Conservation (phyloP, 2,113 vertebrate species). For the Otis tarda region DNA sequence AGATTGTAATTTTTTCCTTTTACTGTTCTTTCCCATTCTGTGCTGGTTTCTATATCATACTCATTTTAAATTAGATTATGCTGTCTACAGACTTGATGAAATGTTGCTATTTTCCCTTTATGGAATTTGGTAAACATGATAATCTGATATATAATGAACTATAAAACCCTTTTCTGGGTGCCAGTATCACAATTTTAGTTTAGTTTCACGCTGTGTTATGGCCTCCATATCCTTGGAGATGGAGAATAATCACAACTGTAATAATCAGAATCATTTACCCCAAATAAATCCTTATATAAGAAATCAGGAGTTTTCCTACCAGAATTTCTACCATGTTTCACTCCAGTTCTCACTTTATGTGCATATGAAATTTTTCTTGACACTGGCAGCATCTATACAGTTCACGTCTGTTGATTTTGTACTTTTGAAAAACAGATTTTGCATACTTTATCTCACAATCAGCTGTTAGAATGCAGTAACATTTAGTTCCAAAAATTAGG, state of each 20-base stretch:
- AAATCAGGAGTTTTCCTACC: neutral
- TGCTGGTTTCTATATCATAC: neutral
- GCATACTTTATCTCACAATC: neutral
- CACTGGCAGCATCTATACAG: neutral
- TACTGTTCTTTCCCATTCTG: neutral
- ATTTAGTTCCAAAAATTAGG: neutral
- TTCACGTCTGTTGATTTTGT: neutral
- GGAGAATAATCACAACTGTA: neutral
- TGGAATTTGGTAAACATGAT: neutral
- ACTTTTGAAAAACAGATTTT: neutral
- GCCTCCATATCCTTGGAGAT: neutral
- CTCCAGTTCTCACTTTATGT: neutral
- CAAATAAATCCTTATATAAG: neutral
- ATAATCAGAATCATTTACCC: neutral
- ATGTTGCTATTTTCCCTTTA: neutral
- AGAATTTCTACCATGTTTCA: neutral
- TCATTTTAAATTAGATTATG: constrained; percentile 19
- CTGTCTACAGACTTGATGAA: constrained; percentile 2
- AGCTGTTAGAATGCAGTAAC: neutral
- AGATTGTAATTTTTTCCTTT: neutral
- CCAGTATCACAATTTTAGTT: neutral
- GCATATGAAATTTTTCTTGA: neutral
- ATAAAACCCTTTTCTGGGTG: neutral
- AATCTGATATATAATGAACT: neutral
- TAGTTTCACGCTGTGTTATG: neutral